A percentile compares a stretch with the other conserved stretches of the same genome.
Evolutionary conservation across 2,113 vertebrate species (phyloP).

Genomic region (Morone chrysops): DNA sequence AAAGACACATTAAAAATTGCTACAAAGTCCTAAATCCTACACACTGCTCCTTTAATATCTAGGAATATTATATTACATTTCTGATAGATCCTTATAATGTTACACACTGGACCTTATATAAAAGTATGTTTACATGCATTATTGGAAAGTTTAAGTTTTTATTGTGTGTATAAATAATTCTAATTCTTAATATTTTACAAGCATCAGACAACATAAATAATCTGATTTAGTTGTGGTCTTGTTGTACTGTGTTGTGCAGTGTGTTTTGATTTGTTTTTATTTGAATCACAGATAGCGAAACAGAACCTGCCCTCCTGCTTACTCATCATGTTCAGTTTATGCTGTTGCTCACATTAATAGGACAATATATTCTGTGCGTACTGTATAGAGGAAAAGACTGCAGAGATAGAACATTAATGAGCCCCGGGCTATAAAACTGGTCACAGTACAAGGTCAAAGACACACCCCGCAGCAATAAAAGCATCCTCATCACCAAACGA

Average conservation of each 20-base stretch:
- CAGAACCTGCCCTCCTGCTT: neutral
- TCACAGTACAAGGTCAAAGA: slow-evolving; percentile 31
- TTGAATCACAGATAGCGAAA: neutral
- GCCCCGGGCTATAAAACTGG: slow-evolving; percentile 12
- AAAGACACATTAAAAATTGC: too few relatives aligned
- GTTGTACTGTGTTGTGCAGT: too few relatives aligned
- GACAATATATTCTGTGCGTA: neutral
- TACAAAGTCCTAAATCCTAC: too few relatives aligned
- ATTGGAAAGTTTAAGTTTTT: neutral
- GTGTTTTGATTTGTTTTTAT: too few relatives aligned
- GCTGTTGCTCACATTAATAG: neutral
- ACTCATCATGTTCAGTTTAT: slow-evolving; percentile 1
- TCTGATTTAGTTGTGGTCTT: too few relatives aligned
- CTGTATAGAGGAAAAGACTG: neutral
- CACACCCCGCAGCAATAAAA: slow-evolving; percentile 31
- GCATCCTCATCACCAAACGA: slow-evolving; percentile 3
- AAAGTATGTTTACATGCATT: neutral
- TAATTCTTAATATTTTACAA: too few relatives aligned
- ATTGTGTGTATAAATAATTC: neutral
- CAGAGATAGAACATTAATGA: slow-evolving; percentile 3
- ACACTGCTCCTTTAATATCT: too few relatives aligned
- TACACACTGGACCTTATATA: too few relatives aligned
- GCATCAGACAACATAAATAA: too few relatives aligned
- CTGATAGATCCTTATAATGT: too few relatives aligned
- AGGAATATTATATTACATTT: too few relatives aligned